Evolutionary conservation across 2,888 invertebrate genomes (phyloP).

Genomic region (Drosophila infuscata): DNA sequence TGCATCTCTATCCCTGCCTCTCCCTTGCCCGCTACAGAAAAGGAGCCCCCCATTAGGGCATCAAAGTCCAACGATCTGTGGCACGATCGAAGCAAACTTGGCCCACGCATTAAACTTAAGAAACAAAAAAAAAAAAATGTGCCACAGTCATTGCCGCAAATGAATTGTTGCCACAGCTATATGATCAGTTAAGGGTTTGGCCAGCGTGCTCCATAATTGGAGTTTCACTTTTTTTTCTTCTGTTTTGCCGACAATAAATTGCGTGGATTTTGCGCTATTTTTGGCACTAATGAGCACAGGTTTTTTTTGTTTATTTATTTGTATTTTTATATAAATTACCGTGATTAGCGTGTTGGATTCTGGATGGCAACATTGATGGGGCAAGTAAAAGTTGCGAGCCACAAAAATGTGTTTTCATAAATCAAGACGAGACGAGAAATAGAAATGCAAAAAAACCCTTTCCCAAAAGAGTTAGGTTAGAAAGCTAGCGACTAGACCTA

Average conservation of each 20-base stretch:
- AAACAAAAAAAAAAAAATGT: background rate
- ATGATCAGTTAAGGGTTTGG: slow-evolving; percentile 30
- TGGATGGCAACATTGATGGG: slow-evolving; percentile 19
- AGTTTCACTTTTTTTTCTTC: slow-evolving; percentile 44
- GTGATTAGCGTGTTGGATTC: slow-evolving; percentile 56
- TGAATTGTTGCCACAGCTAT: slow-evolving; percentile 33
- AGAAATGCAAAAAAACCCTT: slow-evolving; percentile 63
- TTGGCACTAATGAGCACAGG: slow-evolving; percentile 41
- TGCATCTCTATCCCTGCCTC: background rate
- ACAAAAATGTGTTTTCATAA: slow-evolving; percentile 48
- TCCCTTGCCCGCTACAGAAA: background rate
- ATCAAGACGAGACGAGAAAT: slow-evolving; percentile 45
- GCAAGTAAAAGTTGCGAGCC: slow-evolving; percentile 47
- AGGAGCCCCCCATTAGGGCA: slow-evolving; percentile 54
- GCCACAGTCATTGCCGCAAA: slow-evolving; percentile 73
- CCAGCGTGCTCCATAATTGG: slow-evolving; percentile 29
- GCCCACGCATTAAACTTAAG: slow-evolving; percentile 36
- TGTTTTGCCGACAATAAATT: slow-evolving; percentile 28
- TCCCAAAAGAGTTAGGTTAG: slow-evolving; percentile 62
- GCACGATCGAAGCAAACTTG: slow-evolving; percentile 29
- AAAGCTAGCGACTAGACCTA: slow-evolving; percentile 57
- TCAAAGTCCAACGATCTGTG: slow-evolving; percentile 59
- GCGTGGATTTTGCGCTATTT: slow-evolving; percentile 31
- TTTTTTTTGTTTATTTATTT: slow-evolving; percentile 23
- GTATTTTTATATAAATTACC: slow-evolving; percentile 58